Evolutionary conservation across 2,113 vertebrate genomes (phyloP).

Genomic region (Onychorhynchus coronatus): DNA sequence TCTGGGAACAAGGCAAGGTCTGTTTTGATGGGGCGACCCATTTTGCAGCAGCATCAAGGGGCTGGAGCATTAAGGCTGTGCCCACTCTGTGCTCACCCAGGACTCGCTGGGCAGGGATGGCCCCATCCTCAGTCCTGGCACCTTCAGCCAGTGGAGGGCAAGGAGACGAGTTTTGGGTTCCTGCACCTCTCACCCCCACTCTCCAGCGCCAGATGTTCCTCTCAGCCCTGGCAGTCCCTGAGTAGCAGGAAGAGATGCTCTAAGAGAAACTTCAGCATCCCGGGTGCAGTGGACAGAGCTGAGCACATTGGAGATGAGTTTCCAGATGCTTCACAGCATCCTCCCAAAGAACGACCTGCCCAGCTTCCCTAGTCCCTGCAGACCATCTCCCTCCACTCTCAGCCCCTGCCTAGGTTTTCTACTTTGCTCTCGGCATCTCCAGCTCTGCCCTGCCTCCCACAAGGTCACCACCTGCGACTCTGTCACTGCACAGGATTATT

Average conservation of each 20-base stretch:
- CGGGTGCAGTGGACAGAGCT: neutral
- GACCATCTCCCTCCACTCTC: neutral
- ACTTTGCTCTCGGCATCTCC: neutral
- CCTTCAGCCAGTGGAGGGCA: neutral
- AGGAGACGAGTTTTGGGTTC: neutral
- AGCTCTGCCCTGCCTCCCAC: neutral
- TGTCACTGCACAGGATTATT: neutral
- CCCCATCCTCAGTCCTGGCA: neutral
- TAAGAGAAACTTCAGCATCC: neutral
- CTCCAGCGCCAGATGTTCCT: neutral
- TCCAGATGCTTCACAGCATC: neutral
- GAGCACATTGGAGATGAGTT: neutral
- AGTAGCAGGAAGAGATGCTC: neutral
- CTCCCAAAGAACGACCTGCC: neutral
- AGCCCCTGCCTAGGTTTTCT: neutral
- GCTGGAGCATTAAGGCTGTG: neutral
- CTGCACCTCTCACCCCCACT: neutral
- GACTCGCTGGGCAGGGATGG: neutral
- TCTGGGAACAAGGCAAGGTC: conserved; percentile 23
- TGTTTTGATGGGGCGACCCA: neutral
- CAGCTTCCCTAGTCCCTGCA: neutral
- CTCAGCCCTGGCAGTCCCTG: neutral
- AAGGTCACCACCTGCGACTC: neutral
- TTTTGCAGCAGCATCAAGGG: neutral
- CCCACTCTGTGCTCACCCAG: neutral